Evolutionary conservation across 2,888 invertebrate species (phyloP).

Genomic region (Chaetogeoica ovagalla): DNA sequence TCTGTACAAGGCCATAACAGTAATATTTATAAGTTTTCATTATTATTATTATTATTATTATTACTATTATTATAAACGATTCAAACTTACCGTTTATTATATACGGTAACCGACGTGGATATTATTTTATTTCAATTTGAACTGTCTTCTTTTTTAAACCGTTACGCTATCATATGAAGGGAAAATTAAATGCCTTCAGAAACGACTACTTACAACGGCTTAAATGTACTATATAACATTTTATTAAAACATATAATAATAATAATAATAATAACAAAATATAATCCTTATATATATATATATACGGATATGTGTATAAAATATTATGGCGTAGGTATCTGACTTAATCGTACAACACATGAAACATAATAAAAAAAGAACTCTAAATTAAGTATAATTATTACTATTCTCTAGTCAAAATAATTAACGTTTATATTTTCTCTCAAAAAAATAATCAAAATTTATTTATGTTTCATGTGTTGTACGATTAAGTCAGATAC

Average conservation of each 20-base stretch:
- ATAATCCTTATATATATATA: background rate
- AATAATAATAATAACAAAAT: conserved; percentile 9
- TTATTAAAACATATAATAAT: conserved; percentile 3
- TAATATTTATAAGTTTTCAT: no score
- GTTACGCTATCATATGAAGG: background rate
- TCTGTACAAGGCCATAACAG: background rate
- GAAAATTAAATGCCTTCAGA: background rate
- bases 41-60: background rate
- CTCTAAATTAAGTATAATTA: conserved; percentile 42
- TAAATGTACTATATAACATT: conserved; percentile 19
- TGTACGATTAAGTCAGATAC: conserved; percentile 33
- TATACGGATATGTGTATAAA: background rate
- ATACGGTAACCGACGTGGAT: background rate
- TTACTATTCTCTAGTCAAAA: conserved; percentile 48
- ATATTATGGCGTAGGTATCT: conserved; percentile 16
- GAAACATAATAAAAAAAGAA: conserved; percentile 34
- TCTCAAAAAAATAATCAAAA: conserved; percentile 49
- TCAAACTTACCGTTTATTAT: background rate
- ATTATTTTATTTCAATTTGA: no score
- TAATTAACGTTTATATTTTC: conserved; percentile 51
- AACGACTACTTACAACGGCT: background rate
- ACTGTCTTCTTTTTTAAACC: conserved; percentile 19
- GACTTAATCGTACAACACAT: conserved; percentile 32
- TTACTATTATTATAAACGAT: background rate
- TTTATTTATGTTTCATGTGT: conserved; percentile 39